Conservation (phyloP, 2,113 vertebrate genomes). For the Pimephales promelas region DNA sequence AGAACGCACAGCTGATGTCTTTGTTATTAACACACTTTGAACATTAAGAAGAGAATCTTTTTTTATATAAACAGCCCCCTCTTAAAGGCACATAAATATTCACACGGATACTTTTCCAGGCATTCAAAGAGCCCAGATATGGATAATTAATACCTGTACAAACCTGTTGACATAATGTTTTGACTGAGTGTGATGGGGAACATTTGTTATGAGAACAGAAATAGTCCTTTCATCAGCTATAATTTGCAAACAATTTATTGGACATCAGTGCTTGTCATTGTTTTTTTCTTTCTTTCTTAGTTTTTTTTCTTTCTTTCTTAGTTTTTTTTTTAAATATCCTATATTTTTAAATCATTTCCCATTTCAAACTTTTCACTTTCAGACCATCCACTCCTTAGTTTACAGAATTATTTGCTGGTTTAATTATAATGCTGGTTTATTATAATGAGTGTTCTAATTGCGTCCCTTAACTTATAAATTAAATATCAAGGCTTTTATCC, state of each 20-base stretch:
- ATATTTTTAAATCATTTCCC: background rate
- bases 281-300: no score
- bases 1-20: background rate
- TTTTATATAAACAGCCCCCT: constrained; percentile 20
- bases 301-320: no score
- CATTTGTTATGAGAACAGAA: constrained; percentile 13
- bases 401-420: background rate
- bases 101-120: constrained; percentile 2
- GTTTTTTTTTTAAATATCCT: background rate
- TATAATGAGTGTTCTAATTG: constrained; percentile 1
- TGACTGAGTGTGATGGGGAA: background rate
- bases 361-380: background rate
- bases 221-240: constrained; percentile 8
- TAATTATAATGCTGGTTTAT: no score
- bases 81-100: background rate
- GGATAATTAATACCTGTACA: constrained; percentile 29
- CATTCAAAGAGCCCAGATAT: constrained; percentile 11
- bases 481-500: constrained; percentile 11
- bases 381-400: background rate
- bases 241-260: constrained; percentile 17
- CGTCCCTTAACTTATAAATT: constrained; percentile 11
- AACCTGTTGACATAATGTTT: constrained; percentile 35
- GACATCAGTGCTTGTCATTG: constrained; percentile 5
- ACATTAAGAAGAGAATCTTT: constrained; percentile 16
- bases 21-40: constrained; percentile 5